Conservation (phyloP, 2,888 invertebrate species). For the Drosophila kuntzei region DNA sequence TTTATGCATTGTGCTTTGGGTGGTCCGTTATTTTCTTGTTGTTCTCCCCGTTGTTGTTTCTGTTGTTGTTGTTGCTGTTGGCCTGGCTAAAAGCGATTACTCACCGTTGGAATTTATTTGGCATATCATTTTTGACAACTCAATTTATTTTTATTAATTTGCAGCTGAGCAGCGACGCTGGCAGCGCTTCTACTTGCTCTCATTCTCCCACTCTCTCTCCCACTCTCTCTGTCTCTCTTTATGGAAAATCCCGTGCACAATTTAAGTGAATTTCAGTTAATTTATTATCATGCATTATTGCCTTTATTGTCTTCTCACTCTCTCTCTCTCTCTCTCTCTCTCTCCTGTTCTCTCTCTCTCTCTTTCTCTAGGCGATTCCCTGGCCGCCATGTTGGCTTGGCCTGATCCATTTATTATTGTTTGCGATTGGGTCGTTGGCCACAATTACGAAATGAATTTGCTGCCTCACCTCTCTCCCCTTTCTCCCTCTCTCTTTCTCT, state of each 20-base stretch:
- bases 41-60: slow-evolving; percentile 17
- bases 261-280: slow-evolving; percentile 84
- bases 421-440: slow-evolving; percentile 77
- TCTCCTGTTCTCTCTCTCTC: slow-evolving; percentile 9
- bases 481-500: not conserved
- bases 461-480: slow-evolving; percentile 36
- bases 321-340: slow-evolving; percentile 4
- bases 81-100: slow-evolving; percentile 82
- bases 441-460: slow-evolving; percentile 84
- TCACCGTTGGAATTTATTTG: slow-evolving; percentile 85
- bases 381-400: slow-evolving; percentile 40
- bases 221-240: not conserved
- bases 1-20: slow-evolving; percentile 69
- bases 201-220: not conserved
- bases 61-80: slow-evolving; percentile 31
- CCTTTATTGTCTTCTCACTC: slow-evolving; percentile 71
- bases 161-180: slow-evolving; percentile 75
- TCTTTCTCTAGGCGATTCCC: slow-evolving; percentile 3
- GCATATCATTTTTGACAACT: slow-evolving; percentile 86
- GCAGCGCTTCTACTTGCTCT: not conserved
- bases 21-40: slow-evolving; percentile 41
- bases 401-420: slow-evolving; percentile 64
- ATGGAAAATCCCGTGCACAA: slow-evolving; percentile 46
- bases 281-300: slow-evolving; percentile 84
- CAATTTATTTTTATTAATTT: slow-evolving; percentile 86